Evolutionary conservation across 2,797 vertebrate genomes (phyloP).

Genomic region (Chloroceryle amazona): DNA sequence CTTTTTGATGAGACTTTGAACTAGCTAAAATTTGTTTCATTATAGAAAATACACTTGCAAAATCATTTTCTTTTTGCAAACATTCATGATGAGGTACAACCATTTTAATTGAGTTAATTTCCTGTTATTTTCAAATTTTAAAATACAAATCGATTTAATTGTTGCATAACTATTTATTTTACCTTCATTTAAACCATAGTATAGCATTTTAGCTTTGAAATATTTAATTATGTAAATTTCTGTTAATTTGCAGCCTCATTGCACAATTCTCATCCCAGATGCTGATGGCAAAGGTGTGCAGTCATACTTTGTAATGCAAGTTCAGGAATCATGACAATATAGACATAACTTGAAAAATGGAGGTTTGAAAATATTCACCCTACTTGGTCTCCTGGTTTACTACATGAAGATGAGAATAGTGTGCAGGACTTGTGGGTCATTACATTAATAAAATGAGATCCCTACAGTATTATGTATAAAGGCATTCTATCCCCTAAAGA

Average conservation of each 20-base stretch:
- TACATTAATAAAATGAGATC: neutral
- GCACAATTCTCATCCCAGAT: neutral
- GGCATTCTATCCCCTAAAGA: neutral
- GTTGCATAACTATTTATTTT: neutral
- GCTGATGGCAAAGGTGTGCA: neutral
- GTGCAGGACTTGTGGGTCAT: neutral
- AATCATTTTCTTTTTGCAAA: neutral
- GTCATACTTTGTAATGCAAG: neutral
- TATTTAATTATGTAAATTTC: neutral
- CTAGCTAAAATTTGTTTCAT: neutral
- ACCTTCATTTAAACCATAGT: neutral
- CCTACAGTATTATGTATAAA: neutral
- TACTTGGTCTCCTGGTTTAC: neutral
- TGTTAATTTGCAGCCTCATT: neutral
- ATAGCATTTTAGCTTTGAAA: neutral
- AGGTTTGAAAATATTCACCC: neutral
- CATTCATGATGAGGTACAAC: neutral
- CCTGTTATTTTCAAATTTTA: neutral
- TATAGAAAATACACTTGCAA: neutral
- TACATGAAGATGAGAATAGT: neutral
- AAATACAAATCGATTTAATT: neutral
- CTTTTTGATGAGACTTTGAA: neutral
- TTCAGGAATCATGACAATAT: neutral
- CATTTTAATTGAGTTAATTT: neutral
- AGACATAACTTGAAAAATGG: neutral